Percentiles rank a stretch among this genome's conserved stretches.
These are phyloP conservation scores for Urechis unicinctus DNA, from an alignment of 2,888 invertebrate species.

Conservation along the genomic window DNA sequence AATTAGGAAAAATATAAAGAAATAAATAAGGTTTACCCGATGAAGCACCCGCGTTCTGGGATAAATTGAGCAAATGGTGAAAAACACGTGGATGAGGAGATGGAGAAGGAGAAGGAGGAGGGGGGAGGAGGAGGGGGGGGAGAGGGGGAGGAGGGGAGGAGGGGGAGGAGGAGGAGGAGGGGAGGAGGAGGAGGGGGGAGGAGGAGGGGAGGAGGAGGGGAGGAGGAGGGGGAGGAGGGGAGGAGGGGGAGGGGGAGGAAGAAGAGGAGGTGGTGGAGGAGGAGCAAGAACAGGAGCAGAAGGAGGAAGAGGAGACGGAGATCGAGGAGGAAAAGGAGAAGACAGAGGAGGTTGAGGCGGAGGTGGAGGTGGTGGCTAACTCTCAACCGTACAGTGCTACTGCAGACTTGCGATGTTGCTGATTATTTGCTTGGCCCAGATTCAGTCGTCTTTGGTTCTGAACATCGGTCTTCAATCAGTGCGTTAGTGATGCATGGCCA, in stretches of 20 bases:
- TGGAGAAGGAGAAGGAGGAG: conserved; percentile 1
- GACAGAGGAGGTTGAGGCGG: conserved; percentile 5
- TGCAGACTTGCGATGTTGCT: no score
- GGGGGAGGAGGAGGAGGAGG: neutral
- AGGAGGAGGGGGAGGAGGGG: neutral
- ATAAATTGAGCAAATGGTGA: no score
- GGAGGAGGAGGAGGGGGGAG: neutral
- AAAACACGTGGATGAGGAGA: conserved; percentile 12
- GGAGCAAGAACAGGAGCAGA: conserved; percentile 24
- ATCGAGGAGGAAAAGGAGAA: conserved; percentile 30
- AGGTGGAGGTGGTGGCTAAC: neutral
- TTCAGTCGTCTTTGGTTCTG: no score
- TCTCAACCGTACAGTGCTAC: no score
- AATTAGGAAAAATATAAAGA: no score
- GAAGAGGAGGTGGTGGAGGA: conserved; percentile 9
- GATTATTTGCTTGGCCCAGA: no score
- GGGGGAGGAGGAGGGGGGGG: conserved; percentile 7
- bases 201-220: neutral
- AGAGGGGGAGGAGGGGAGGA: neutral
- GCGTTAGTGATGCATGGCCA: no score
- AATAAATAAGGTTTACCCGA: no score
- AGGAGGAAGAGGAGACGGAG: conserved; percentile 27
- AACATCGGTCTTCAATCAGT: no score
- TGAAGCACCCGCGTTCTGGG: no score
- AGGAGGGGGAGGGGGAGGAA: neutral